These are phyloP conservation scores for Acronicta aceris DNA, from an alignment of 2,888 invertebrate genomes.

Conservation along the genomic window DNA sequence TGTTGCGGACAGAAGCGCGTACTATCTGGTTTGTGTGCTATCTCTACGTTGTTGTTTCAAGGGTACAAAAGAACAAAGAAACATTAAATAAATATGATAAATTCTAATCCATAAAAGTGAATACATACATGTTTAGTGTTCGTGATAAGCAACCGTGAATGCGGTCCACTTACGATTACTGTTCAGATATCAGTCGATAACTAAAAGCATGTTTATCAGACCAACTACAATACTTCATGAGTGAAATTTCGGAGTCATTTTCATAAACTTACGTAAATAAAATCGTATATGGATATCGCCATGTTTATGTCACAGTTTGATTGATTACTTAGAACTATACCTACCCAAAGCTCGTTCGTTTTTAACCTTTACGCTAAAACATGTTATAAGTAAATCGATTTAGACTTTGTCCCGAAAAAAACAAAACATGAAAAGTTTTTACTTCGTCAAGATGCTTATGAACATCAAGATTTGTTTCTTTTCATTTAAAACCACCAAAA, in stretches of 20 bases:
- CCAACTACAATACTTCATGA: constrained; percentile 27
- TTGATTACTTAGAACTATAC: constrained; percentile 41
- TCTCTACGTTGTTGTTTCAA: constrained; percentile 18
- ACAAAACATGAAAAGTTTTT: neutral
- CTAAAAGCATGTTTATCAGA: constrained; percentile 61
- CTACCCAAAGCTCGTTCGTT: constrained; percentile 15
- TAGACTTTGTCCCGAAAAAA: constrained; percentile 5
- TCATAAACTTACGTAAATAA: constrained; percentile 48
- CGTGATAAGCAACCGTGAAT: constrained; percentile 39
- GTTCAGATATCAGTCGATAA: constrained; percentile 53
- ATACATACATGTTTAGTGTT: constrained; percentile 20
- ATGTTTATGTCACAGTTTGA: constrained; percentile 43
- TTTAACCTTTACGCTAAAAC: constrained; percentile 30
- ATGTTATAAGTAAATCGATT: neutral
- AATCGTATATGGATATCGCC: constrained; percentile 34
- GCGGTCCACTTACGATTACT: constrained; percentile 45
- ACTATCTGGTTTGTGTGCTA: constrained; percentile 20
- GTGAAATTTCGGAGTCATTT: constrained; percentile 36
- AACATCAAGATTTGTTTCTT: too few species aligned
- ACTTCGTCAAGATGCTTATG: too few species aligned
- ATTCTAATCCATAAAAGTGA: constrained; percentile 28
- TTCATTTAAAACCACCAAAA: too few species aligned
- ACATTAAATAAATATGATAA: constrained; percentile 22
- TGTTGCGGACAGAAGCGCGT: constrained; percentile 17
- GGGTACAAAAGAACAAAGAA: constrained; percentile 34